Evolutionary conservation across 2,113 vertebrate species (phyloP).

Genomic region (Leptodactylus fuscus): DNA sequence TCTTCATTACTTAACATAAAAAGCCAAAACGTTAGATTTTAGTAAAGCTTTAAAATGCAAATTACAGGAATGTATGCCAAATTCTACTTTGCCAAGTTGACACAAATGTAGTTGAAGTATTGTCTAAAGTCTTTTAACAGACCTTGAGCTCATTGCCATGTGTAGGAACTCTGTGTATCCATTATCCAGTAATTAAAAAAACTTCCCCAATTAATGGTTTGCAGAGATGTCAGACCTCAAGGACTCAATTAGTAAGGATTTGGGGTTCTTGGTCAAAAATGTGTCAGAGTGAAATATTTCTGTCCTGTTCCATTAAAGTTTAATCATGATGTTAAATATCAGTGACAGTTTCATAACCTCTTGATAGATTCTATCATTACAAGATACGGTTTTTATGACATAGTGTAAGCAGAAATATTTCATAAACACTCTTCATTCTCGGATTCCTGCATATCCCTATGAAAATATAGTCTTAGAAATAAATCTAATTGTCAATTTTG

Average conservation of each 20-base stretch:
- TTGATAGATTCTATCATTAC: background rate
- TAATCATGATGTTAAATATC: background rate
- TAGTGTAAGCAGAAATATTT: background rate
- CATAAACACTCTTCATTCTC: no score
- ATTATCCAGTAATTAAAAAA: slow-evolving; percentile 13
- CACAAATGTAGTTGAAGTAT: background rate
- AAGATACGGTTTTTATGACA: background rate
- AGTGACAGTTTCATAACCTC: background rate
- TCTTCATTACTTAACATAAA: no score
- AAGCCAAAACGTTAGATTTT: background rate
- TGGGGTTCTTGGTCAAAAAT: slow-evolving; percentile 9
- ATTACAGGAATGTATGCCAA: background rate
- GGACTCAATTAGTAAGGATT: slow-evolving; percentile 8
- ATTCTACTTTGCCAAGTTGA: background rate
- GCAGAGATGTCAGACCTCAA: background rate
- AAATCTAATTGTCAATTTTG: no score
- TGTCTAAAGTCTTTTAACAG: slow-evolving; percentile 30
- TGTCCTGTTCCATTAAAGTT: slow-evolving; percentile 15
- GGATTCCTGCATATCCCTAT: no score
- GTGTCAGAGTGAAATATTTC: slow-evolving; percentile 13
- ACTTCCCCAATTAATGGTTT: slow-evolving; percentile 3
- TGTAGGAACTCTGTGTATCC: background rate
- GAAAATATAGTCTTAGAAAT: no score
- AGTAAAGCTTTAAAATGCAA: slow-evolving; percentile 7
- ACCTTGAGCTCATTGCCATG: slow-evolving; percentile 29